Evolutionary conservation across 2,888 invertebrate species (phyloP), one percentile per base, ranked within the genome.

Genomic region (Oxyscelio sp.): DNA sequence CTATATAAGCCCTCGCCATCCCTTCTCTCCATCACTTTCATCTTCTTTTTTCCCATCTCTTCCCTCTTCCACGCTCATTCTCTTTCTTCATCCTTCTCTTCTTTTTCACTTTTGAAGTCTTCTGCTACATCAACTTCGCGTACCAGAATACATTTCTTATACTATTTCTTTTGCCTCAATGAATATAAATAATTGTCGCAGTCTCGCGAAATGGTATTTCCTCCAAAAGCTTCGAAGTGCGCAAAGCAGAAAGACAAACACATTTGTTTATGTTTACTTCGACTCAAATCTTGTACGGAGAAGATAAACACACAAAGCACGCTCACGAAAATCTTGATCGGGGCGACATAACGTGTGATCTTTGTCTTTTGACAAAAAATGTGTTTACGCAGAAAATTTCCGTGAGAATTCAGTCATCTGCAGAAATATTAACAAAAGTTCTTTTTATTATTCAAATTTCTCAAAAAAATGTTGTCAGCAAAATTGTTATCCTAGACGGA

Each of bases 1-100:
- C 86, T 88, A 88, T 89, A 90, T 88, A 86, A 90, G 84, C 84
- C 88, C 78, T 81, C 61, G 83, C 83, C 77, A 78, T 81, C 81
- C 75, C 77, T 66, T 61, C 34, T 50, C 73, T 61, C 59, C 71
- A 43, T 73, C 78, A 63, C 81, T 75, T 65, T 71, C 71, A 52
- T 80, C 58, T 40, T 68, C 63, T 77, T 78, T 77, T 71, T 68
- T 52, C 63, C 2, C 45, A 19, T 75, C 15, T 38, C 27, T 71
- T 38, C 48, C 50, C 54, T 50, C 31, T 40, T n/a, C 1, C 34
- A 15, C 75, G 38, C 54, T 56, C 68, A 34, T 11, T 24, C 40
- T 48, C 43, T 11, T 4, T 54, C 52, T 31, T 52, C 31, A n/a
- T 38, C 52, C 21, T 34, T 34, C 52, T 22, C 61, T 54, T 50